Evolutionary conservation across 1,140 invertebrate species (phyloP), one percentile per base, ranked within the genome.

Genomic region (Rhagoletis zephyria): DNA sequence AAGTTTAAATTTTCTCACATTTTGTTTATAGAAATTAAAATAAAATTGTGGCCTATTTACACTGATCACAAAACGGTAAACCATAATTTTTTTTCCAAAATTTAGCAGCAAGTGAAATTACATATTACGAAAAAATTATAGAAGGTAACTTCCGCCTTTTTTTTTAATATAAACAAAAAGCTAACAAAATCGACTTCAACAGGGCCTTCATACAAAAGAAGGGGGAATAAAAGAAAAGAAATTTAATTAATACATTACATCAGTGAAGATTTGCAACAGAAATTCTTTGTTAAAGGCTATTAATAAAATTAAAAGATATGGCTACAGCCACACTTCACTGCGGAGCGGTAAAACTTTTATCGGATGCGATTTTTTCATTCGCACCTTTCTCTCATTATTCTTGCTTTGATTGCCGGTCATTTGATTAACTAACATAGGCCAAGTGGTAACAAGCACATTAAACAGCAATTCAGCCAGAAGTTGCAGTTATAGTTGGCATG

Each of bases 321-420:
- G 65, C 10, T 14, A 74, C 16, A 74, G 45, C 14, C 0, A 4
- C 67, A 48, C 5, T 42, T 6, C 42, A 45, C 67, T 2, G 3
- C 42, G 40, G 4, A 63, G 16, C 10, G 16, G 16, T 1, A 63
- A 63, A 63, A 63, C 12, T 4, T 42, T 45, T 45, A 42, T 4
- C 42, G 51, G 19, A 51, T 81, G 2, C 14, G 48, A n/a, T 19
- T 81, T 56, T 56, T 56, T 56, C 16, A 59, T 56, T 59, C 30
- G 5, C 48, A 5, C 40, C 19, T 19, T 81, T 81, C 56, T 81
- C 16, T 3, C 16, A 1, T 81, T 81, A 0, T 30, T 30, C 30
- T 81, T 81, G 48, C 19, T 81, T 81, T 81, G 16, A 56, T 81
- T 51, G 48, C 74, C 19, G 74, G 16, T 56, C 74, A 56, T 51